Evolutionary conservation across 2,888 invertebrate species (phyloP).

Genomic region (Catocala sponsa): DNA sequence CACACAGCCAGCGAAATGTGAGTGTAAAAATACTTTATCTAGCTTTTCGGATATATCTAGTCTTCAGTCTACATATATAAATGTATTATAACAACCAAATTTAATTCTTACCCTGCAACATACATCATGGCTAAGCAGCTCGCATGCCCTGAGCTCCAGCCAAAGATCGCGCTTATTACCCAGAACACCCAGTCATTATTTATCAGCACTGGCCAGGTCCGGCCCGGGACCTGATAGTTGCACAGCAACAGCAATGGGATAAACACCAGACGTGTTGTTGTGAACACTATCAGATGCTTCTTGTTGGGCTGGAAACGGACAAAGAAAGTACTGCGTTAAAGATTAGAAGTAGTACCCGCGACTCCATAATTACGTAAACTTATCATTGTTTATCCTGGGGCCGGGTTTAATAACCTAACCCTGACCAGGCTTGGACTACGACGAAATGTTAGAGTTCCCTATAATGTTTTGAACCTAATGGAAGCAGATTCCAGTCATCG

Average conservation of each 20-base stretch:
- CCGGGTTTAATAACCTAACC: no score
- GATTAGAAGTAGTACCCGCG: no score
- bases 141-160: conserved; percentile 96
- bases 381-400: no score
- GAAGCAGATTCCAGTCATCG: no score
- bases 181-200: conserved; percentile 94
- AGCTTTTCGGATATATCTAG: no score
- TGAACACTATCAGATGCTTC: conserved; percentile 89
- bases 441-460: no score
- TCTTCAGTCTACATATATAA: no score
- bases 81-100: no score
- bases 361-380: conserved; percentile 84
- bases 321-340: conserved; percentile 84
- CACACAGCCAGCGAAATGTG: no score
- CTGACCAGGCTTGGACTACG: no score
- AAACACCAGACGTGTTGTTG: conserved; percentile 92
- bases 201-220: conserved; percentile 92
- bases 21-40: no score
- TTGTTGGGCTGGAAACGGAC: conserved; percentile 91
- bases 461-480: no score
- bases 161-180: conserved; percentile 91
- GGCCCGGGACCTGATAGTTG: conserved; percentile 92
- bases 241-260: conserved; percentile 97
- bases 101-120: conserved; percentile 91
- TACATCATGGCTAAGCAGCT: conserved; percentile 98